Evolutionary conservation across 2,888 invertebrate genomes (phyloP), one percentile per base, ranked within the genome.

Genomic region (Rhogogaster chlorosoma): DNA sequence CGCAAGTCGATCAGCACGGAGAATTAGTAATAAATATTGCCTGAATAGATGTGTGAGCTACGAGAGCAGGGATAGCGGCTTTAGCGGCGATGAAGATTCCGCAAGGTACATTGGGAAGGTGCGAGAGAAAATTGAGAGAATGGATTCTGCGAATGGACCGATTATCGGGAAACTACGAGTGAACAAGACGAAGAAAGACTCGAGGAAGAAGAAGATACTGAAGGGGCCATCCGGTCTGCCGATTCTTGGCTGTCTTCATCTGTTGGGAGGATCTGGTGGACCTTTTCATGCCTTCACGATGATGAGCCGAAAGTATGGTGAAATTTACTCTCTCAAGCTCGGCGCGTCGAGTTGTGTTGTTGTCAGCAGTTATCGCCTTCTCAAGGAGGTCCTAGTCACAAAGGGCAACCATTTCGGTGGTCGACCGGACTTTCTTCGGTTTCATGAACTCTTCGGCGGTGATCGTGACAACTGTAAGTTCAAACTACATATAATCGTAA

Each of bases 391-490:
- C 78, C 94, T 97, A 36, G 97, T 97, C 91, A 95, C 96, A 86
- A 97, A 97, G 90, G 97, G 97, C 5, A 96, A 96, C 87, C 96
- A 96, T 89, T 98, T 98, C 93, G 97, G 97, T 1, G 97, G 97
- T 15, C 94, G 98, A 12, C 98, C 98, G 0, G 96, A 98, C 92
- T 98, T 98, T 92, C 92, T 96, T 88, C 94, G 98, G 26, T 98
- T 97, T 92, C 96, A 97, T 91, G 95, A 96, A 88, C 95, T 98
- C 10, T 98, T 98, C 92, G 97, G 97, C 42, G 97, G 97, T 49
- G 96, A 98, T 93, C 94, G 97, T 84, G 97, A 97, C 93, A 97
- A 98, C 92, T 98, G 98, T 98, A 94, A 97, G 98, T 96, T 93
- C 87, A 84, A 86, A 86, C 85, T 86, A 86, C 84, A 85, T 84